Evolutionary conservation across 2,888 invertebrate species (phyloP).

Genomic region (Myopa tessellatipennis): DNA sequence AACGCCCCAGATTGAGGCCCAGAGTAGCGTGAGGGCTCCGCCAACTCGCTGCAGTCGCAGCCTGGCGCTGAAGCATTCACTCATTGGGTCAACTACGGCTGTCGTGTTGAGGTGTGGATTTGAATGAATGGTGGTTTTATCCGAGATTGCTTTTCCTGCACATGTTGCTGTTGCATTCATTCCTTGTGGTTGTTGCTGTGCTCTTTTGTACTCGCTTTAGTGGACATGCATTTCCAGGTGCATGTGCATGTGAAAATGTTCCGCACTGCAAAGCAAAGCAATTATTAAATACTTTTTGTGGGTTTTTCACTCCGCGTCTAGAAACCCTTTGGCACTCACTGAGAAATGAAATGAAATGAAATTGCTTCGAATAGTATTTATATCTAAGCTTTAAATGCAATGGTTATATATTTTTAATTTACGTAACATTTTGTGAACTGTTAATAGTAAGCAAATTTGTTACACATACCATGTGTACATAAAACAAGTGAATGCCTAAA

Average conservation of each 20-base stretch:
- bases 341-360: background rate
- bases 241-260: background rate
- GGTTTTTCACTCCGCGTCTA: background rate
- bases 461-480: too few relatives aligned
- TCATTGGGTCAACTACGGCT: background rate
- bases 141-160: slow-evolving; percentile 12
- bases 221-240: background rate
- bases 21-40: slow-evolving; percentile 20
- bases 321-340: background rate
- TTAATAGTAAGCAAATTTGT: too few relatives aligned
- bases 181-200: slow-evolving; percentile 15
- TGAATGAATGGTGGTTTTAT: slow-evolving; percentile 33
- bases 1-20: background rate
- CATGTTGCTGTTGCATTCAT: background rate
- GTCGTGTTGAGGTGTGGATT: slow-evolving; percentile 29
- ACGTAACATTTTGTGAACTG: too few relatives aligned
- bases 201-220: background rate
- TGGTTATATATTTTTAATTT: too few relatives aligned
- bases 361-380: too few relatives aligned
- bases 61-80: background rate
- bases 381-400: too few relatives aligned
- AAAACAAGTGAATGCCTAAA: too few relatives aligned
- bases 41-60: background rate
- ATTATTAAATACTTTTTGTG: background rate
- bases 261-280: background rate